Evolutionary conservation across 2,888 invertebrate genomes (phyloP).

Genomic region (Calameuta idolon): DNA sequence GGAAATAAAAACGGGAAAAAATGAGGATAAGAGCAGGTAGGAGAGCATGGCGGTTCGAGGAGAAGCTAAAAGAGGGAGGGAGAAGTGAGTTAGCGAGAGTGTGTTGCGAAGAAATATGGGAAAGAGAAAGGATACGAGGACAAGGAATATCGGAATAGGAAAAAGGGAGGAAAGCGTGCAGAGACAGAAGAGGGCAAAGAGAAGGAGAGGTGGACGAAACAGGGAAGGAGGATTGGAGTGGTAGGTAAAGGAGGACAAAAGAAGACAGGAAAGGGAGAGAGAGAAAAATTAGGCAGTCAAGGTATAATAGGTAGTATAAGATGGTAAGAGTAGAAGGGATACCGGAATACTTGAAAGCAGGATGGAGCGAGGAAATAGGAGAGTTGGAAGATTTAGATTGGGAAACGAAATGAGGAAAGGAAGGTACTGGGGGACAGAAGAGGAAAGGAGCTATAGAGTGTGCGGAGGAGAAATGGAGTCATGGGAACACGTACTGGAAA

Average conservation of each 20-base stretch:
- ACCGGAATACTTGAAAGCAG: too few species aligned
- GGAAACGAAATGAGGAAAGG: slow-evolving; percentile 16
- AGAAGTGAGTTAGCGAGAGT: too few species aligned
- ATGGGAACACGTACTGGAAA: slow-evolving; percentile 17
- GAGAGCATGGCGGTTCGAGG: too few species aligned
- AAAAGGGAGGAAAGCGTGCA: background rate
- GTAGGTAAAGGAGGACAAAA: too few species aligned
- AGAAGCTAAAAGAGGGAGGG: too few species aligned
- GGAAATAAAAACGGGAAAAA: too few species aligned
- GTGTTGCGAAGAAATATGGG: too few species aligned
- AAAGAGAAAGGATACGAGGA: slow-evolving; percentile 4
- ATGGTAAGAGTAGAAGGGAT: too few species aligned
- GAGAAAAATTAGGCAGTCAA: too few species aligned
- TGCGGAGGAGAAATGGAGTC: slow-evolving; percentile 7
- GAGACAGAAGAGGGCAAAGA: background rate
- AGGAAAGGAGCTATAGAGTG: slow-evolving; percentile 8
- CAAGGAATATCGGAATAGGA: background rate
- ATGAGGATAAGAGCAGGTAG: too few species aligned
- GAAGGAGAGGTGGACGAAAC: slow-evolving; percentile 1
- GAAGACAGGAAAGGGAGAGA: slow-evolving; percentile 5
- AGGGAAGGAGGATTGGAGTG: slow-evolving; percentile 6
- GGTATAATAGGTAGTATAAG: too few species aligned
- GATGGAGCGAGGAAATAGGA: too few species aligned
- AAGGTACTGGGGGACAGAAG: slow-evolving; percentile 11
- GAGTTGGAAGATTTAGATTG: slow-evolving; percentile 6